These are phyloP conservation scores for Phenacoccus solenopsis DNA, from an alignment of 1,140 invertebrate species.

Conservation along the genomic window DNA sequence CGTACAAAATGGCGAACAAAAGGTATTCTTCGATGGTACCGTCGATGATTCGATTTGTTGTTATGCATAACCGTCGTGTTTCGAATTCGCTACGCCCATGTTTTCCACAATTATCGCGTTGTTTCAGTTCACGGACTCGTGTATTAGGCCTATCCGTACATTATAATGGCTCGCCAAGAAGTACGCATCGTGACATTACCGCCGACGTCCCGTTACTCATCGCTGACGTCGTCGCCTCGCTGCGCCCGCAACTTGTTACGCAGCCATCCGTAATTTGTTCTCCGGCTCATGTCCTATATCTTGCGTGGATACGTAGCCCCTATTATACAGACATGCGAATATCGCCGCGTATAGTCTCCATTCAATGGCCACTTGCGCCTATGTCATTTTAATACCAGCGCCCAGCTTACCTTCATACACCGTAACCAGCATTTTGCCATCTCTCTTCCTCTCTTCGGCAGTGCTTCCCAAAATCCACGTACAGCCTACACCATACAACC, in stretches of 20 bases:
- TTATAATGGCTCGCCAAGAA: too few species aligned
- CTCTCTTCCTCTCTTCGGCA: not conserved
- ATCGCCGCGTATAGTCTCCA: not conserved
- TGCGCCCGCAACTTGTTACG: conserved; percentile 1
- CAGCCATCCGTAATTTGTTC: conserved; percentile 8
- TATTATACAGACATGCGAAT: not conserved
- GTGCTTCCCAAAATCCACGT: not conserved
- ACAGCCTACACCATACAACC: not conserved
- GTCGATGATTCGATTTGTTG: not conserved
- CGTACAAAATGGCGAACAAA: not conserved
- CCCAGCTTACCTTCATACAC: not conserved
- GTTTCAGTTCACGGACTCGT: conserved; percentile 10
- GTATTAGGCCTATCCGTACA: not conserved
- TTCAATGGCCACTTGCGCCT: not conserved
- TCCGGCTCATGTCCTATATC: conserved; percentile 14
- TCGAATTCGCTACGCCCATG: conserved; percentile 8
- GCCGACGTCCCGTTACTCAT: not conserved
- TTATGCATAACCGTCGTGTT: not conserved
- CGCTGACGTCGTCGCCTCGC: not conserved
- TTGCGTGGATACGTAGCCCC: not conserved
- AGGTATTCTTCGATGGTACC: too few species aligned
- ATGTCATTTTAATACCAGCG: not conserved
- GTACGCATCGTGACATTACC: too few species aligned
- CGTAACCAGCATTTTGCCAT: too few species aligned
- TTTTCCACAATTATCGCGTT: not conserved